Conservation (phyloP, 2,797 vertebrate species). For the Babyrousa celebensis region DNA sequence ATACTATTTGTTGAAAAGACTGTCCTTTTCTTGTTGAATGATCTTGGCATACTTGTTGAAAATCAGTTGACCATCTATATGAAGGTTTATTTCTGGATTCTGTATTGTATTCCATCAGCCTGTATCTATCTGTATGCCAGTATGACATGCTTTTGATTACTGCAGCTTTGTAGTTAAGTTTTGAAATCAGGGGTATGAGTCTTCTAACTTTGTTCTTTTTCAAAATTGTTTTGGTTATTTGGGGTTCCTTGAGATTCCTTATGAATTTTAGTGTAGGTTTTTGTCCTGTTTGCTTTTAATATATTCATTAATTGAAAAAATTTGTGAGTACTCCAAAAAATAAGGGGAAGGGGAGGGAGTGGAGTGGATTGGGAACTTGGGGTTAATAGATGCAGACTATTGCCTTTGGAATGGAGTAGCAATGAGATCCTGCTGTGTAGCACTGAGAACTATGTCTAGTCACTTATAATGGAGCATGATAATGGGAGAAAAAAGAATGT, state of each 20-base stretch:
- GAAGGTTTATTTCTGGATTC: background rate
- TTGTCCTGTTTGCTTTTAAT: too few relatives aligned
- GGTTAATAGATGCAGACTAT: too few relatives aligned
- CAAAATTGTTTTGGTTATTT: background rate
- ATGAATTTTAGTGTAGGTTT: background rate
- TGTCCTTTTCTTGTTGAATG: background rate
- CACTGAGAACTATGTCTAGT: too few relatives aligned
- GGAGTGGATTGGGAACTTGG: too few relatives aligned
- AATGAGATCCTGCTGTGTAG: too few relatives aligned
- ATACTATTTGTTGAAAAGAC: background rate
- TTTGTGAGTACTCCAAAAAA: background rate
- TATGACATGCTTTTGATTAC: background rate
- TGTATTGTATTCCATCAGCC: background rate
- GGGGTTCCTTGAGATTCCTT: background rate
- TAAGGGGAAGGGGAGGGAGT: background rate
- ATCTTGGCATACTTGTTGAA: background rate
- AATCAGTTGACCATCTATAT: background rate
- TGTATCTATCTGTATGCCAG: background rate
- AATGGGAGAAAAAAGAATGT: too few relatives aligned
- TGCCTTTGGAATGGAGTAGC: too few relatives aligned
- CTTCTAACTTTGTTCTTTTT: constrained; percentile 7
- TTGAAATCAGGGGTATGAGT: background rate
- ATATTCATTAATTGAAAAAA: constrained; percentile 32
- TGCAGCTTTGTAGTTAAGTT: constrained; percentile 5
- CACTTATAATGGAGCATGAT: too few relatives aligned